Evolutionary conservation across 2,113 vertebrate species (phyloP), one percentile per base, ranked within the genome.

Genomic region (Plectropomus leopardus): DNA sequence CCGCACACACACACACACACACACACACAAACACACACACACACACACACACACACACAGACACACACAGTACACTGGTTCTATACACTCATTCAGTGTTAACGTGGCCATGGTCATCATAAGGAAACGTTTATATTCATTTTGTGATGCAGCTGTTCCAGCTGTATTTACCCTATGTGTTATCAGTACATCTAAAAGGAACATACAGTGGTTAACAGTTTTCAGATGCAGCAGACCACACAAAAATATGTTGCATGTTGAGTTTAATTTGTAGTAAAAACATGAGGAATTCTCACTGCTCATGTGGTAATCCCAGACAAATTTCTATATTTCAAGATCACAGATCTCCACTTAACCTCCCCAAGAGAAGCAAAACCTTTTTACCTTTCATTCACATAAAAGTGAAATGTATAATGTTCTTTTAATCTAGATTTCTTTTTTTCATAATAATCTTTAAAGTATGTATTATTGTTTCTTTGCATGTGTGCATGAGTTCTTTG

Each of bases 61-160:
- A 63, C 36, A 36, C n/a, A 57, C 51, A 64, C 60, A 30, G 50
- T 57, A 16, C 45, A 54, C 50, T 66, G 66, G 42, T 65, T 77
- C 19, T 40, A 14, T 61, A 60, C 23, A 24, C 24, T 70, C 51
- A 63, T 57, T 89, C 32, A 66, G 53, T 24, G 6, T 40, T 66
- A 42, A 63, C 7, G 26, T 57, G 28, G 47, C 53, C 16, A 23
- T 57, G 16, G 8, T 61, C 72, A 26, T 68, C 81, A 76, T 83
- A 61, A 83, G 59, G 72, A 75, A 75, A 57, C 66, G 2, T 81
- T 90, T 86, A 44, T 66, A 13, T 59, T 54, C 55, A 50, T 16
- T 58, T 23, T 65, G 24, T 34, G 14, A 73, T 71, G 58, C 58
- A 80, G n/a, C 47, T 65, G 40, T 36, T 59, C 51, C 66, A 79